Base-by-base conservation (phyloP, 1,140 invertebrate species). In the Asbolus verrucosus region DNA sequence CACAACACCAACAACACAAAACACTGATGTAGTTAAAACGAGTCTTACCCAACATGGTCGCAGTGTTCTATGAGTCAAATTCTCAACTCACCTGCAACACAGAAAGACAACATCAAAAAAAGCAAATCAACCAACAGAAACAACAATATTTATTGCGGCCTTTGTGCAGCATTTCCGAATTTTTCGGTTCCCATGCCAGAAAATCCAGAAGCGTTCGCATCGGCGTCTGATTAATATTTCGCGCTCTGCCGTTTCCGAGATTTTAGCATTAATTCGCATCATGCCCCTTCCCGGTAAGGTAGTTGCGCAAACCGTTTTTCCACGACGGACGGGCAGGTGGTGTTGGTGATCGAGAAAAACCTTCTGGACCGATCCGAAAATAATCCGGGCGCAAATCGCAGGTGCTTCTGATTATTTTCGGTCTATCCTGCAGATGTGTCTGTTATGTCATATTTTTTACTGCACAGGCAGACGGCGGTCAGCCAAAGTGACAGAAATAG, bases 381-480 rank as follows among this genome's bases (percentile, higher is more conserved):
- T 70, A 70, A 65, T 38, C 46, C 50, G 24, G 69, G 15, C 30
- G 61, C 61, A 70, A 66, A 70, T 38, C 69, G 69, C 69, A 70
- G 69, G 69, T 70, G 69, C 69, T 54, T 70, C 36, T 66, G 69
- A 65, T 70, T 65, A 65, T 66, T 65, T 54, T 70, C 18, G 38
- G 46, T 67, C 46, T 30, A 59, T 46, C 66, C 50, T 67, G 66
- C 66, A 67, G 41, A 50, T 67, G 66, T 50, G 66, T 59, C 24
- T 70, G 61, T 70, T 70, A 70, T 65, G 61, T 70, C 62, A 70
- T 61, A 31, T 71, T 61, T 71, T 61, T 54, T 54, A 67, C 68
- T 70, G 30, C 67, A 59, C 16, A 69, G 38, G 19, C 54, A 62
- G 54, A 39, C 30, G 30, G 63, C 46, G 46, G 46, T 54, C 46